A percentile compares a stretch with the other conserved stretches of the same genome.
Conservation (phyloP, 2,113 vertebrate genomes). For the Zosterops pallidus region DNA sequence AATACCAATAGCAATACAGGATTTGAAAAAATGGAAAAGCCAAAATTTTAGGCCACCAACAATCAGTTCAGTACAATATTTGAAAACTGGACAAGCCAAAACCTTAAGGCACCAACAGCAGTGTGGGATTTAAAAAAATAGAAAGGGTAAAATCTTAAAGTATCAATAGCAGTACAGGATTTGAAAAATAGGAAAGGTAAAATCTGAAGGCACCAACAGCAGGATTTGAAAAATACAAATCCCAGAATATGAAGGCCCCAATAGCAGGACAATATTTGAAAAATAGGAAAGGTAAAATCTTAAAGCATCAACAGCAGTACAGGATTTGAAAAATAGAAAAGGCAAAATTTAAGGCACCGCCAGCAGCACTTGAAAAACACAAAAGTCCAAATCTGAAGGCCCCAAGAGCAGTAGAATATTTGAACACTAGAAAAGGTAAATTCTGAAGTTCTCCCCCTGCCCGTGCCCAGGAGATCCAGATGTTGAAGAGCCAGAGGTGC, state of each 20-base stretch:
- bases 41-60: not conserved
- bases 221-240: not conserved
- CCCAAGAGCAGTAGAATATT: no score
- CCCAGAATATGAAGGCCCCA: no score
- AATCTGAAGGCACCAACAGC: not conserved
- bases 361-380: no score
- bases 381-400: no score
- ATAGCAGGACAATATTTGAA: no score
- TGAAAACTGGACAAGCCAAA: not conserved
- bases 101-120: not conserved
- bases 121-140: not conserved
- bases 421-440: no score
- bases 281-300: not conserved
- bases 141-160: not conserved
- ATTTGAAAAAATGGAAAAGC: not conserved
- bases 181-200: not conserved
- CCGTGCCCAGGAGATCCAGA: slow-evolving; percentile 86
- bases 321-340: not conserved
- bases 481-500: slow-evolving; percentile 85
- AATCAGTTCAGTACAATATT: not conserved
- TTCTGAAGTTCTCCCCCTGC: no score
- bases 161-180: not conserved
- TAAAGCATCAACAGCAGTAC: not conserved
- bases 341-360: no score
- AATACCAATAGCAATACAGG: not conserved